Evolutionary conservation across 1,140 invertebrate genomes (phyloP).

Genomic region (Orchestia grillus): DNA sequence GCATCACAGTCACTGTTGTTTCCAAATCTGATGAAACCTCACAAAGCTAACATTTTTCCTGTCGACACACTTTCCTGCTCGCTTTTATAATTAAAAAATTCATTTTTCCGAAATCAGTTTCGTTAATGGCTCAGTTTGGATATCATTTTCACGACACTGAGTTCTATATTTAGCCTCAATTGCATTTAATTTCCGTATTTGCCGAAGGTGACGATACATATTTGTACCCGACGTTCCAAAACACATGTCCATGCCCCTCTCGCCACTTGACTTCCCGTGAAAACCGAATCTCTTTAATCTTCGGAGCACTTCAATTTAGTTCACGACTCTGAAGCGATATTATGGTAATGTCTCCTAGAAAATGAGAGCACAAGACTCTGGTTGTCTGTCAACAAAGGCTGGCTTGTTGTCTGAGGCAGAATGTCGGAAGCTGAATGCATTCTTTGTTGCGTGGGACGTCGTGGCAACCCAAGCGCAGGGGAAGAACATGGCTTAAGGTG

Average conservation of each 20-base stretch:
- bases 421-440: conserved; percentile 43
- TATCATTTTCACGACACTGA: not conserved
- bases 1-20: no score
- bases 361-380: conserved; percentile 33
- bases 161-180: not conserved
- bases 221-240: not conserved
- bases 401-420: conserved; percentile 28
- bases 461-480: not conserved
- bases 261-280: not conserved
- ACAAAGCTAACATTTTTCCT: no score
- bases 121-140: not conserved
- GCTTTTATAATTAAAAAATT: not conserved
- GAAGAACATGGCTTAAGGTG: not conserved
- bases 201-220: not conserved
- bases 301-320: not conserved
- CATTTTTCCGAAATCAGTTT: not conserved
- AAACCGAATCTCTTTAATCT: conserved; percentile 31
- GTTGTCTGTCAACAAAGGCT: conserved; percentile 34
- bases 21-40: no score
- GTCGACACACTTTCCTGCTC: no score
- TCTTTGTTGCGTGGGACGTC: not conserved
- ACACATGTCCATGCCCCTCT: not conserved
- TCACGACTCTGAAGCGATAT: conserved; percentile 3
- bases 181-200: not conserved
- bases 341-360: conserved; percentile 29